Base-by-base conservation (phyloP, 2,888 invertebrate genomes). In the Parnassius smintheus region DNA sequence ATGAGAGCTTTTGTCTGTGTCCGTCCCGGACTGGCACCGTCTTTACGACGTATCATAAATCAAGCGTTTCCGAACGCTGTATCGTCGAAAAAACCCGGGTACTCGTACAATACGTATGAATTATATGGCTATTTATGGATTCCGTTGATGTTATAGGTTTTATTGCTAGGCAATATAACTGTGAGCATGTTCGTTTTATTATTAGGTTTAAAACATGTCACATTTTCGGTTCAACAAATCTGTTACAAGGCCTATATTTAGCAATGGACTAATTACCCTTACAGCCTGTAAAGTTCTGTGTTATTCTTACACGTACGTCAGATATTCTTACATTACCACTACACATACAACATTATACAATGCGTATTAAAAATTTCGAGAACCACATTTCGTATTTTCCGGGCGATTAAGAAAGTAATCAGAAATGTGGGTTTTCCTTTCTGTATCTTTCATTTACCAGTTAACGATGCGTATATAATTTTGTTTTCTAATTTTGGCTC, bases 11-110 rank as follows among this genome's bases (percentile, higher is more conserved):
- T 53, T 18, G 42, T 60, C 57, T 44, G 62, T 62, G 58, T 57
- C 62, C 49, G 59, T 44, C 54, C 22, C 63, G 55, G 44, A 50
- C 59, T 63, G 58, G 63, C 59, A 63, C 63, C 55, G 59, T 55
- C 54, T 63, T 63, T 63, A 63, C 63, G 50, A 63, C 41, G 50
- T 9, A 50, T 50, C 62, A 56, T 63, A 63, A 63, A 63, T 63
- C 63, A 63, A 50, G 13, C 58, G 55, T 59, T 63, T 63, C 63
- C 63, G 63, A 63, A 63, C 49, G 59, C 63, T 48, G 41, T 59
- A 63, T 59, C 18, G 55, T 55, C 54, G 51, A 55, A 63, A 63
- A 61, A 61, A 51, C 44, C 44, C 51, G 41, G 9, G 49, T 12
- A 18, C 18, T 18, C 18, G 18, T 18, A 49, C 49, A 50, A 51